A percentile compares a stretch with the other conserved stretches of the same genome.
Evolutionary conservation across 2,113 vertebrate genomes (phyloP).

Genomic region (Uropsilus gracilis): DNA sequence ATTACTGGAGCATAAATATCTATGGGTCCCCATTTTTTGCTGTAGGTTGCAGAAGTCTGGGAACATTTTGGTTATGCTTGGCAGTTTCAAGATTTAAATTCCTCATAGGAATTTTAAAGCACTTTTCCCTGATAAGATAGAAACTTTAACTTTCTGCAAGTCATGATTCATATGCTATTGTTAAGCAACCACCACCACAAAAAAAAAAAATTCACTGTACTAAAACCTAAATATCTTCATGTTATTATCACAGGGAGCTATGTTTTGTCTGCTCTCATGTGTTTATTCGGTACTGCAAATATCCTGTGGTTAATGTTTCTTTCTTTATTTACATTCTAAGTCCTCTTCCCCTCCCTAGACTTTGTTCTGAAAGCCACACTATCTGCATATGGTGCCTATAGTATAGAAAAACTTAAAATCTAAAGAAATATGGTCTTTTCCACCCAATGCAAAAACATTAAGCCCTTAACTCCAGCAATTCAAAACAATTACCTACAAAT

Average conservation of each 20-base stretch:
- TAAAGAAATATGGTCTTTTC: not conserved
- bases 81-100: slow-evolving; percentile 13
- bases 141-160: slow-evolving; percentile 42
- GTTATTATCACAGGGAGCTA: not conserved
- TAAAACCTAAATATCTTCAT: not conserved
- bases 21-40: not conserved
- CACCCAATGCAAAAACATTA: not conserved
- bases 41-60: not conserved
- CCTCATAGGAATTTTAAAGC: slow-evolving; percentile 48
- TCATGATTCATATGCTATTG: not conserved
- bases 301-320: not conserved
- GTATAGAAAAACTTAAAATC: not conserved
- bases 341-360: accelerated
- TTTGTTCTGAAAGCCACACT: not conserved
- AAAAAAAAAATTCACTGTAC: not conserved
- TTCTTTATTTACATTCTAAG: not conserved
- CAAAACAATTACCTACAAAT: too few relatives aligned
- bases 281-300: not conserved
- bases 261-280: not conserved
- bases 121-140: slow-evolving; percentile 49
- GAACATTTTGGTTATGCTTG: slow-evolving; percentile 45
- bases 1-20: not conserved
- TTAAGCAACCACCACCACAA: not conserved
- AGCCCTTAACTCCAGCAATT: not conserved
- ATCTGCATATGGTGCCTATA: not conserved